phyloP scores from a whole-genome alignment of 2,797 vertebrate species.

The Paratrypauchen microcephalus region DNA sequence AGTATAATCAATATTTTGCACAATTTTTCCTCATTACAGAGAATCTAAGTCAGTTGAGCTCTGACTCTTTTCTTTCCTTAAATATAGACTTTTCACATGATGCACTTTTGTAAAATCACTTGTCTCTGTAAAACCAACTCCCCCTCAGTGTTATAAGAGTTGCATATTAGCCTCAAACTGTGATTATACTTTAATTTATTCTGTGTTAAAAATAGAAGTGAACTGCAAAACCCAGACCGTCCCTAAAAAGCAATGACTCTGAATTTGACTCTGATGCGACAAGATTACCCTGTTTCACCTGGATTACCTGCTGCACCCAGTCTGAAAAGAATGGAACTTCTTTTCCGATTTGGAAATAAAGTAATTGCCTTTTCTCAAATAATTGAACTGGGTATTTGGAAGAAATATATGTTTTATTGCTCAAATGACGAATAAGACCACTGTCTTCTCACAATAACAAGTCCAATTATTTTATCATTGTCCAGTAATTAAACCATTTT shows the following conservation, averaged over 20 bases:
- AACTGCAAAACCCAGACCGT: slow-evolving; percentile 2
- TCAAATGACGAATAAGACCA: background rate
- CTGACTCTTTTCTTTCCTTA: background rate
- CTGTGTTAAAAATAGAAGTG: slow-evolving; percentile 11
- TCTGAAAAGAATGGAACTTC: background rate
- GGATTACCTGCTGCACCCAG: background rate
- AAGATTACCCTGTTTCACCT: background rate
- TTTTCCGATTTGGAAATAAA: background rate
- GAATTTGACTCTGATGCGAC: too few species aligned
- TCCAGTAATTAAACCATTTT: background rate
- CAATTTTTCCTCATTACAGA: background rate
- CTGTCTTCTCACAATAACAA: background rate
- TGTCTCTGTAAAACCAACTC: background rate
- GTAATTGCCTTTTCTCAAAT: background rate
- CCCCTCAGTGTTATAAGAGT: background rate
- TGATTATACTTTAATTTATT: slow-evolving; percentile 9
- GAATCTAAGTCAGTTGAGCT: background rate
- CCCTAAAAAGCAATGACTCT: slow-evolving; percentile 1
- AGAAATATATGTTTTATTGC: background rate
- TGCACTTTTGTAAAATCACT: background rate
- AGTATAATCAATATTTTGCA: background rate
- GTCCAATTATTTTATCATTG: background rate
- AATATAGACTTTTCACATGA: background rate
- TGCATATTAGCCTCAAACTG: slow-evolving; percentile 1
- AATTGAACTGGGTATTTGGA: background rate